Conservation (phyloP, 2,113 vertebrate genomes). For the Oenanthe oenanthe region DNA sequence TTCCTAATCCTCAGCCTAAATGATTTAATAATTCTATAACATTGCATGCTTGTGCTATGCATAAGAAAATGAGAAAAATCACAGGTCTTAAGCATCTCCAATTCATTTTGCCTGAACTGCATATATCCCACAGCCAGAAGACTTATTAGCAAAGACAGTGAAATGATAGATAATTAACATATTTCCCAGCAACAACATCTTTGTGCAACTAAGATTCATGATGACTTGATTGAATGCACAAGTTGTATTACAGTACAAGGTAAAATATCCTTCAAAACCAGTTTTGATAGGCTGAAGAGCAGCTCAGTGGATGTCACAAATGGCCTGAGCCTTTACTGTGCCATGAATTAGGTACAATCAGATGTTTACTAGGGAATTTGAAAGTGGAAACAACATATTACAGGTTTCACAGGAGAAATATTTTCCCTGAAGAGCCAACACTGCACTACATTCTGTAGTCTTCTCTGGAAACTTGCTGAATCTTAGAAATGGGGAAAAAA, state of each 20-base stretch:
- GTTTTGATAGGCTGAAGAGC: not conserved
- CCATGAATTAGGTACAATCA: not conserved
- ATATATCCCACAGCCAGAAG: not conserved
- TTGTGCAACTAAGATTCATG: not conserved
- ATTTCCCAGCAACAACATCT: not conserved
- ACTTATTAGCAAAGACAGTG: not conserved
- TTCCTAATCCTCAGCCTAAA: not conserved
- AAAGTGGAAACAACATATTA: not conserved
- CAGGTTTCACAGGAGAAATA: not conserved
- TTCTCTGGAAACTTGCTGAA: not conserved
- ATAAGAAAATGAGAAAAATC: not conserved
- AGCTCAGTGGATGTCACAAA: not conserved
- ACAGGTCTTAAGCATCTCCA: not conserved
- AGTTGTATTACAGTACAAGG: not conserved
- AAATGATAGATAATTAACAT: not conserved
- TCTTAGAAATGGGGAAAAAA: not conserved
- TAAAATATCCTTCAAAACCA: not conserved
- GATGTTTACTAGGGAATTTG: not conserved
- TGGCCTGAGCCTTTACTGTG: not conserved
- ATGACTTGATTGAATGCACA: not conserved
- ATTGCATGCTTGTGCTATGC: not conserved
- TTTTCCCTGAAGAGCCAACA: not conserved
- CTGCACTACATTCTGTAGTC: accelerated
- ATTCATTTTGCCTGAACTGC: not conserved
- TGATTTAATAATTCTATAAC: not conserved